Percentiles rank a stretch among this genome's conserved stretches.
phyloP scores from a whole-genome alignment of 2,888 invertebrate species.

The Geophilus truncorum region DNA sequence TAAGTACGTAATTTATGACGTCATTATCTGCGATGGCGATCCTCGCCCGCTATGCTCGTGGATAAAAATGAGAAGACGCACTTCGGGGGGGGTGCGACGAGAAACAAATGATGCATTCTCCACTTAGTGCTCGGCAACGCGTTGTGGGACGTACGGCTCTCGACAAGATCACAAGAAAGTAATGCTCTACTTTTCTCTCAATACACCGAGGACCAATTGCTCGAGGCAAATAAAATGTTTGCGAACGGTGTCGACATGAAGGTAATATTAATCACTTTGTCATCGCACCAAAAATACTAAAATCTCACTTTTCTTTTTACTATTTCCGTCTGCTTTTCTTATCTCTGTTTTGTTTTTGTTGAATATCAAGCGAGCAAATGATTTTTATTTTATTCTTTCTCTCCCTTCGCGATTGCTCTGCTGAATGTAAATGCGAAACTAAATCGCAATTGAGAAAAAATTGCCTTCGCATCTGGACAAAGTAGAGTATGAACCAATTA shows the following conservation, averaged over 20 bases:
- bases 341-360: too few relatives aligned
- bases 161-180: not conserved
- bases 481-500: not conserved
- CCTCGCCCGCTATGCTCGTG: not conserved
- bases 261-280: conserved; percentile 1
- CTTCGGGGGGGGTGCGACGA: not conserved
- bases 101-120: conserved; percentile 23
- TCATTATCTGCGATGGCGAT: conserved; percentile 1
- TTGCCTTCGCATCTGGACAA: not conserved
- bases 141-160: not conserved
- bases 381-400: not conserved
- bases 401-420: not conserved
- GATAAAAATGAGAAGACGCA: conserved; percentile 2
- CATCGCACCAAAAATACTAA: not conserved
- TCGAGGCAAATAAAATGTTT: not conserved
- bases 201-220: conserved; percentile 10
- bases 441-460: not conserved
- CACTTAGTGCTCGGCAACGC: not conserved
- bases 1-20: conserved; percentile 13
- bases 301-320: too few relatives aligned
- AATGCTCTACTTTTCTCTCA: conserved; percentile 6
- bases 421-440: not conserved
- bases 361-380: not conserved
- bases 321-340: too few relatives aligned
- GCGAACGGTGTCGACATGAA: not conserved